Percentiles rank a stretch among this genome's conserved stretches.
Conservation (phyloP, 2,797 vertebrate genomes). For the Muscicapa comitata region DNA sequence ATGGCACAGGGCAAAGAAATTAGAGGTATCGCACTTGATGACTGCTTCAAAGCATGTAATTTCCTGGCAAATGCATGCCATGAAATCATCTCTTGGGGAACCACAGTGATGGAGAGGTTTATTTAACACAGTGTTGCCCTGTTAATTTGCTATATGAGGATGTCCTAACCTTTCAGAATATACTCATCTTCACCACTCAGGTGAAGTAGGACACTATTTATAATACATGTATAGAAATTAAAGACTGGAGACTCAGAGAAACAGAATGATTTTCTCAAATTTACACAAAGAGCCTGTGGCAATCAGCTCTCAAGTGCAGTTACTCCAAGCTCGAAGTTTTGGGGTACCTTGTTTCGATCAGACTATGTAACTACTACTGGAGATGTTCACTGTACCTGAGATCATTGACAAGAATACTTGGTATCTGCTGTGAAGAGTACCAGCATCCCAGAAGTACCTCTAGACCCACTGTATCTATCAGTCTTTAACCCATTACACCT, state of each 20-base stretch:
- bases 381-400: neutral
- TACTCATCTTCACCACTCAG: neutral
- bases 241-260: neutral
- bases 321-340: neutral
- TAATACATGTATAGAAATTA: neutral
- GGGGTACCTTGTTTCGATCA: rapidly evolving
- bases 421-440: neutral
- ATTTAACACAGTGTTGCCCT: neutral
- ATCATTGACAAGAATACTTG: neutral
- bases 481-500: neutral
- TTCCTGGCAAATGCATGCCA: neutral
- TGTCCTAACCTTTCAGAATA: neutral
- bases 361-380: neutral
- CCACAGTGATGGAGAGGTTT: neutral
- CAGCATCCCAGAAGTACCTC: neutral
- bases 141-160: neutral
- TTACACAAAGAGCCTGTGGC: neutral
- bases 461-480: neutral
- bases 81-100: neutral
- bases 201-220: neutral
- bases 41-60: neutral
- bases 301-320: neutral
- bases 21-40: neutral
- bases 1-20: neutral
- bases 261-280: neutral